These are phyloP conservation scores for Erannis defoliaria DNA, from an alignment of 2,888 invertebrate genomes.

Conservation along the genomic window DNA sequence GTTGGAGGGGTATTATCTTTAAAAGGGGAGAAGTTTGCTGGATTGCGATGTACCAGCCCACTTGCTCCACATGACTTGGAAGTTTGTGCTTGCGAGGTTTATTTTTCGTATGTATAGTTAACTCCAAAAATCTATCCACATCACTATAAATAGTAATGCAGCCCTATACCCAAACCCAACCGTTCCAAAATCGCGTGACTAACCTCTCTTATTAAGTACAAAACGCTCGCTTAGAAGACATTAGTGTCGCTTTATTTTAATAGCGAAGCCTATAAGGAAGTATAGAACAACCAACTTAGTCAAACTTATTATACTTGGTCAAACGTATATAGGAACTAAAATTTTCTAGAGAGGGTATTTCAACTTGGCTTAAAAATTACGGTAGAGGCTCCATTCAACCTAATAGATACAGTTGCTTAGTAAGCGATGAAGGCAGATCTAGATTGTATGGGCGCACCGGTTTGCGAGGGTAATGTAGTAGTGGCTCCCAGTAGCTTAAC, in stretches of 20 bases:
- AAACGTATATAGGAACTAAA: conserved; percentile 1
- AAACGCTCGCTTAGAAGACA: conserved; percentile 43
- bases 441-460: conserved; percentile 37
- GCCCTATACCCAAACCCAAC: conserved; percentile 6
- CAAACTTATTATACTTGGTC: not conserved
- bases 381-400: not conserved
- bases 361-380: not conserved
- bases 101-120: not conserved
- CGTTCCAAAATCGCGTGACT: conserved; percentile 43
- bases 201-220: conserved; percentile 42
- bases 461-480: conserved; percentile 23
- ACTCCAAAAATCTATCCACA: not conserved
- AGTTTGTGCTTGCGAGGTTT: no score
- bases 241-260: conserved; percentile 47
- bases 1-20: no score
- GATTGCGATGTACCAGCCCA: no score
- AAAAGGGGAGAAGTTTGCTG: no score
- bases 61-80: no score
- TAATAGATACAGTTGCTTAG: not conserved
- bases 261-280: conserved; percentile 45
- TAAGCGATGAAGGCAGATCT: conserved; percentile 43
- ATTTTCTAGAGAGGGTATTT: not conserved
- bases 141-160: not conserved
- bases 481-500: conserved; percentile 27
- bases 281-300: not conserved